Percentiles rank a stretch among this genome's conserved stretches.
Evolutionary conservation across 2,113 vertebrate genomes (phyloP).

Genomic region (Phaethon lepturus): DNA sequence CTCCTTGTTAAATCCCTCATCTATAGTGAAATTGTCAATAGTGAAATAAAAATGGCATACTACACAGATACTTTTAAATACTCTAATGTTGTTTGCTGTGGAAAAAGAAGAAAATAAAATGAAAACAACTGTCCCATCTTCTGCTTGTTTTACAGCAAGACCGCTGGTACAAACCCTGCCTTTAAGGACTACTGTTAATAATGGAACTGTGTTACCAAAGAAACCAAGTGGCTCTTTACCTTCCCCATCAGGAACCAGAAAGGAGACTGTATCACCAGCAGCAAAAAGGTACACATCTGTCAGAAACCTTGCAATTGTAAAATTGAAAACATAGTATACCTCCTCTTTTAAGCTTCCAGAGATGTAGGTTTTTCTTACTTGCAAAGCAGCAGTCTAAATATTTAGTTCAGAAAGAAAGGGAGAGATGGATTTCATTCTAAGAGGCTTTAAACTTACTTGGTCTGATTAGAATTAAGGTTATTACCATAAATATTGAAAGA

Average conservation of each 20-base stretch:
- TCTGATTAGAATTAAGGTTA: not conserved
- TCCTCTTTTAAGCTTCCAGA: not conserved
- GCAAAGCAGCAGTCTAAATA: not conserved
- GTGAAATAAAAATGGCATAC: not conserved
- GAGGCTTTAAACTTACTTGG: not conserved
- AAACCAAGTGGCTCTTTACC: slow-evolving; percentile 88
- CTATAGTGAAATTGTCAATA: not conserved
- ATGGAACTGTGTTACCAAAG: slow-evolving; percentile 95
- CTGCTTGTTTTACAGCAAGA: slow-evolving; percentile 82
- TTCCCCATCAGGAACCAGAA: slow-evolving; percentile 90
- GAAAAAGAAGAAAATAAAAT: not conserved
- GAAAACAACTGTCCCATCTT: not conserved
- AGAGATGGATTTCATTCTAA: not conserved
- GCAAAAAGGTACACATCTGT: slow-evolving; percentile 84
- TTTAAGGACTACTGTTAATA: slow-evolving; percentile 89
- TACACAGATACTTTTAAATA: not conserved
- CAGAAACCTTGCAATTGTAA: not conserved
- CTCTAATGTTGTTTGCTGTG: not conserved
- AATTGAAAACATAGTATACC: not conserved
- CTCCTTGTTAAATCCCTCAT: not conserved
- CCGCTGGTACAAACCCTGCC: slow-evolving; percentile 93
- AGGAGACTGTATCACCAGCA: slow-evolving; percentile 79
- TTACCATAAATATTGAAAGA: not conserved
- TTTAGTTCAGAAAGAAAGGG: not conserved
- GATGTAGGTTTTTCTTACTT: not conserved